Percentiles rank a stretch among this genome's conserved stretches.
Conservation (phyloP, 2,888 invertebrate species). For the Ernsta delagoae region DNA sequence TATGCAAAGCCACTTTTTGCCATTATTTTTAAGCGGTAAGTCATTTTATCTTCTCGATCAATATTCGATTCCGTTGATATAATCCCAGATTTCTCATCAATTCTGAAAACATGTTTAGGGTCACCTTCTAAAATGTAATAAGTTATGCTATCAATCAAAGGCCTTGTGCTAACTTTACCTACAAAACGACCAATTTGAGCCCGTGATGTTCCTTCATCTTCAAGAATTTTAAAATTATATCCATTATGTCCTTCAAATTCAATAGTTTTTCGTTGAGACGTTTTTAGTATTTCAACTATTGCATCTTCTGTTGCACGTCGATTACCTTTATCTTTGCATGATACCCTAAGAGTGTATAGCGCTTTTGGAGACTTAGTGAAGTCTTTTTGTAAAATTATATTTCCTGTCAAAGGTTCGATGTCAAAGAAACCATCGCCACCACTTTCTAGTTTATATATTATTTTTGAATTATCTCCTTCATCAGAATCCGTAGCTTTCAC, state of each 20-base stretch:
- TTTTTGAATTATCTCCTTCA: conserved; percentile 93
- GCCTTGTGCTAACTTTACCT: conserved; percentile 88
- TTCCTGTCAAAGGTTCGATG: conserved; percentile 91
- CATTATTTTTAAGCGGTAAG: conserved; percentile 91
- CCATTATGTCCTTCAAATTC: conserved; percentile 91
- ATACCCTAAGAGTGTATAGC: conserved; percentile 89
- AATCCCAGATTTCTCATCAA: conserved; percentile 91
- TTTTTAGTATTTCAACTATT: conserved; percentile 91
- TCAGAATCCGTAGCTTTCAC: conserved; percentile 94
- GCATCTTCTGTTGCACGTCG: conserved; percentile 90
- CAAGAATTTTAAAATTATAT: conserved; percentile 92
- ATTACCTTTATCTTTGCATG: conserved; percentile 93
- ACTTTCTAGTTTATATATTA: conserved; percentile 91
- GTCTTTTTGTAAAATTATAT: conserved; percentile 88
- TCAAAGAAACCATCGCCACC: conserved; percentile 92
- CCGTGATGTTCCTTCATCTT: conserved; percentile 89
- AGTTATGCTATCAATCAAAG: conserved; percentile 86
- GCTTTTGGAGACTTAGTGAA: conserved; percentile 87
- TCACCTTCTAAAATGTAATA: conserved; percentile 94
- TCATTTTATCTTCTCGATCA: conserved; percentile 92
- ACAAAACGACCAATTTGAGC: conserved; percentile 88
- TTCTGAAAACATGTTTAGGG: conserved; percentile 89
- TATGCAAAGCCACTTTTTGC: conserved; percentile 91
- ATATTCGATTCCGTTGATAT: conserved; percentile 91
- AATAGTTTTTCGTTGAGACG: conserved; percentile 88